These are phyloP conservation scores for Orthonychiurus folsomi DNA, from an alignment of 2,888 invertebrate species.

Conservation along the genomic window DNA sequence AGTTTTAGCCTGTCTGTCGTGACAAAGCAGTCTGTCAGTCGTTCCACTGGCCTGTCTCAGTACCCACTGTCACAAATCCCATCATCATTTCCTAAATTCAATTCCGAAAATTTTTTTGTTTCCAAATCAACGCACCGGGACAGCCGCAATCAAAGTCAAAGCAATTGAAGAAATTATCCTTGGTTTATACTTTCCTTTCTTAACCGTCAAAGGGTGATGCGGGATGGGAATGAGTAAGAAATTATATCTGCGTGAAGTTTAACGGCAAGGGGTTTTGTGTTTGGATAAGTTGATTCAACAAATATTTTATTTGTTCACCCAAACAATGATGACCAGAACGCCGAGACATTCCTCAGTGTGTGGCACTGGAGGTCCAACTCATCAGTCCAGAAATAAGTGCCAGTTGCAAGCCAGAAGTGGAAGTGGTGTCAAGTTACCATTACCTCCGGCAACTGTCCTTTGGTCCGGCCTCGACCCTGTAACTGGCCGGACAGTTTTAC, in stretches of 20 bases:
- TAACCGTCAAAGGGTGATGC: neutral
- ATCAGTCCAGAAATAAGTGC: neutral
- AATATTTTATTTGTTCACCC: no score
- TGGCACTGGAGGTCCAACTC: slow-evolving; percentile 2
- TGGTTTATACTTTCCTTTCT: neutral
- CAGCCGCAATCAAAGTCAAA: no score
- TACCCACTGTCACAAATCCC: no score
- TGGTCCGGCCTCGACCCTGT: slow-evolving; percentile 24
- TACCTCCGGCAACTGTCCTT: slow-evolving; percentile 17
- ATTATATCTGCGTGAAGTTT: no score
- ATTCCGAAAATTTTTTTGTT: no score
- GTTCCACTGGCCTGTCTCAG: no score
- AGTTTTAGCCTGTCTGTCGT: neutral
- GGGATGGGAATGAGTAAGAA: no score
- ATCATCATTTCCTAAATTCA: no score
- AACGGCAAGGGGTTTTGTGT: neutral
- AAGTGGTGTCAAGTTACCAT: slow-evolving; percentile 7
- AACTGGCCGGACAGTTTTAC: slow-evolving; percentile 14
- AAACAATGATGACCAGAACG: slow-evolving; percentile 18
- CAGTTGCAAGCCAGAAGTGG: neutral
- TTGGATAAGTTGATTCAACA: no score
- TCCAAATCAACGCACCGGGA: no score
- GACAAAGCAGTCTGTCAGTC: neutral
- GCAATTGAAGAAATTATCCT: neutral
- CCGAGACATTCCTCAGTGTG: slow-evolving; percentile 10